phyloP scores from a whole-genome alignment of 2,888 invertebrate genomes.

The Rotaria macrura region DNA sequence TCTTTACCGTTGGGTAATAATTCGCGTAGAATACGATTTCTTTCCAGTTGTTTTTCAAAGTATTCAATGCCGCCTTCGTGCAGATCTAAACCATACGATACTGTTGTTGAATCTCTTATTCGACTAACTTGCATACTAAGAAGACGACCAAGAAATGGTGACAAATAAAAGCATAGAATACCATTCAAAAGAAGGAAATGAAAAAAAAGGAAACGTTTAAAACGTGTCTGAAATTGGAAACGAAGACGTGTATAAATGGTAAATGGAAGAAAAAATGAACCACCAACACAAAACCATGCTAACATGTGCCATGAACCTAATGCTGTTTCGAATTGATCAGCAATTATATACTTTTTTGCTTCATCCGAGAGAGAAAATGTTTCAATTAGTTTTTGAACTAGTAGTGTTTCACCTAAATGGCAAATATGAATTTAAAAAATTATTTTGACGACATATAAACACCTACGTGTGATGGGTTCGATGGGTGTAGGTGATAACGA shows the following conservation, averaged over 20 bases:
- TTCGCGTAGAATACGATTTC: background rate
- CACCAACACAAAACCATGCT: background rate
- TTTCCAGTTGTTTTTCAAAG: background rate
- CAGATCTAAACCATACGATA: background rate
- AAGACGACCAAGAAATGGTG: background rate
- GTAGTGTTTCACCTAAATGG: background rate
- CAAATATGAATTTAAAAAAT: too few relatives aligned
- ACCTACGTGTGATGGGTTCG: background rate
- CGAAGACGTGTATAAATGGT: background rate
- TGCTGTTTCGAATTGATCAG: background rate
- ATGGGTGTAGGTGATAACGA: background rate
- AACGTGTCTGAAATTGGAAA: background rate
- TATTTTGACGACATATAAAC: too few relatives aligned
- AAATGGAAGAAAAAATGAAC: constrained; percentile 13
- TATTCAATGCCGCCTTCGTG: background rate
- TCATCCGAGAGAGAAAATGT: background rate
- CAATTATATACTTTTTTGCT: background rate
- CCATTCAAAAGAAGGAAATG: background rate
- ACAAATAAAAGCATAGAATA: background rate
- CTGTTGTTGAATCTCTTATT: background rate
- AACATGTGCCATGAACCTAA: background rate
- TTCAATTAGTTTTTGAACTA: background rate
- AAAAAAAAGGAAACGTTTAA: background rate
- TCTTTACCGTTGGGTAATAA: background rate
- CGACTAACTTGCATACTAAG: background rate